Base-by-base conservation (phyloP, 2,113 vertebrate genomes). In the Scatophagus argus region DNA sequence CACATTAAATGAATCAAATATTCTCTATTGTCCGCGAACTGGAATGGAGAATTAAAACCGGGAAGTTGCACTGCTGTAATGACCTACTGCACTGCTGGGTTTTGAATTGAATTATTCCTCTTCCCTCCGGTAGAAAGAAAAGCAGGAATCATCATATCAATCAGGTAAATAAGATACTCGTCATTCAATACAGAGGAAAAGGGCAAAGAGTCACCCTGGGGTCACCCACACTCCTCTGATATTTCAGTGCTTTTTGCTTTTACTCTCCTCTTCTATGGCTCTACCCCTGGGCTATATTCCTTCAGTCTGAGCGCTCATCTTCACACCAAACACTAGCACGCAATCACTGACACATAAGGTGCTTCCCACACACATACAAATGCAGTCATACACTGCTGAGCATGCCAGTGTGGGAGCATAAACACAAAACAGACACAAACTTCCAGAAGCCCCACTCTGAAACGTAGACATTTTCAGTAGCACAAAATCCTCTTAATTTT, bases 101-200 rank as follows among this genome's bases (percentile, higher is more conserved):
- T 76, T 76, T 76, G 36, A 88, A 83, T 76, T 62, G 14, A 82
- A 75, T 79, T 54, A 84, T 85, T 79, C 59, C 44, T 61, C 49
- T 82, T 72, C 58, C 60, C 64, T 52, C 43, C 9, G 8, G 67
- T 67, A 36, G 39, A 82, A 47, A 46, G 60, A 65, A 67, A 66
- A 58, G 44, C 55, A 74, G 56, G 25, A 74, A 72, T 76, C 77
- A 68, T 84, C 62, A 64, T 76, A 87, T 89, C 66, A 81, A 66
- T 90, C 75, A 81, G 58, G 64, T 68, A 72, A 86, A 91, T 76
- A 84, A 71, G 80, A 88, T 74, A 77, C 74, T 63, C 25, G 62
- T 82, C 74, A 75, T 71, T 76, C 73, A 85, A 84, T 83, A 68
- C 77, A 72, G 23, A 60, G 31, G 47, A 51, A 83, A 72, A 78